phyloP scores from a whole-genome alignment of 2,113 vertebrate genomes.

The Nanorana parkeri region DNA sequence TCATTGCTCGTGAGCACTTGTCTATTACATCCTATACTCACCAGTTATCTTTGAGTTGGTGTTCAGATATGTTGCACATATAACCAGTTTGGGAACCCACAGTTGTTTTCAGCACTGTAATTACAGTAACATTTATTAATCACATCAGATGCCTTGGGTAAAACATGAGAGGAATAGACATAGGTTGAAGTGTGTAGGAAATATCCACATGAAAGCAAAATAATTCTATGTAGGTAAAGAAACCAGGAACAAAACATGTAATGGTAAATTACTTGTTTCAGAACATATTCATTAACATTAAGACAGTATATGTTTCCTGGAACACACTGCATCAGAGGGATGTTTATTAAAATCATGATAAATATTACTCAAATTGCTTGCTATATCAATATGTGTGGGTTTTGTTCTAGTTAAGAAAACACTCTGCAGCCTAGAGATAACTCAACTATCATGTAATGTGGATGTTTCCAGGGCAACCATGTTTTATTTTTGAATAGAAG shows the following conservation, averaged over 20 bases:
- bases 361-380: constrained; percentile 60
- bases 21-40: no score
- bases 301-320: constrained; percentile 1
- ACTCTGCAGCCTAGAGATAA: constrained; percentile 73
- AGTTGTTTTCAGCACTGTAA: no score
- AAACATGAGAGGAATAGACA: no score
- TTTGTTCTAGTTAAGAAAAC: constrained; percentile 65
- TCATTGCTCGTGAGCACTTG: no score
- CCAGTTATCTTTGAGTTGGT: no score
- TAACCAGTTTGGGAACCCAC: no score
- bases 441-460: constrained; percentile 66
- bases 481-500: constrained; percentile 66
- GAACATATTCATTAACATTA: constrained; percentile 29
- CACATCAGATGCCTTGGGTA: no score
- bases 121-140: no score
- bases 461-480: constrained; percentile 75
- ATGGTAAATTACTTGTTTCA: not conserved
- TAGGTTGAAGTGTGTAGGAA: not conserved
- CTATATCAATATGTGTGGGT: constrained; percentile 58
- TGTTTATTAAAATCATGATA: constrained; percentile 61
- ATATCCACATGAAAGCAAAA: not conserved
- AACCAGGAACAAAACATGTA: not conserved
- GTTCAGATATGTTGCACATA: no score
- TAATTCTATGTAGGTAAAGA: constrained; percentile 3
- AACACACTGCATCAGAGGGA: not conserved